Base-by-base conservation (phyloP, 2,113 vertebrate species). In the Ictalurus punctatus region DNA sequence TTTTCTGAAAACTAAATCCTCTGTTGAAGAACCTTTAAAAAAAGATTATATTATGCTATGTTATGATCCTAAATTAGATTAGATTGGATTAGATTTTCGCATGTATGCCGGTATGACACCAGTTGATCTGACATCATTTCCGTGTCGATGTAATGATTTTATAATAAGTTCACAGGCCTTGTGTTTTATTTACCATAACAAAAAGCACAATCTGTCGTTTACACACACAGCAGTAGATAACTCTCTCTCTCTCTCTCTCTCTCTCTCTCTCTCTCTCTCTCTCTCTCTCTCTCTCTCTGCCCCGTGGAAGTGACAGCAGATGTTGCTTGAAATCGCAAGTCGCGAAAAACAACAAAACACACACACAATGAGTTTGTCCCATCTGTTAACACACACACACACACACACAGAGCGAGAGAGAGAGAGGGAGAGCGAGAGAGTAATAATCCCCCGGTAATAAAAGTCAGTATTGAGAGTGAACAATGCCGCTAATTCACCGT, bases 311-410 rank as follows among this genome's bases (percentile, higher is more conserved):
- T 95, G 95, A 96, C 93, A 96, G 97, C 98, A 99, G 97, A 98
- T 99, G 98, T 96, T 94, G 95, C 97, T 96, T 96, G 95, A 96
- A 96, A 96, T 98, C 96, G 96, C 96, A 94, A 96, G 95, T 94
- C 94, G 91, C 87, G 91, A 93, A 93, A 95, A 94, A 96, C 95
- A 94, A 92, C 96, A 96, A 95, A 94, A 92, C 69, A 86, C 69
- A 56, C 81, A 67, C 30, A 86, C 85, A 96, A 96, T 96, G 94
- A 92, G 90, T 89, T 61, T 86, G 92, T 94, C 96, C 98, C 98
- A 99, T 99, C 98, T 99, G 98, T 97, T 98, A 96, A 71, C 85
- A 73, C 67, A 85, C 67, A 73, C 83, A 67, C 83, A 65, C 59
- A 37, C 73, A 76, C 21, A 48, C 8, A 76, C 8, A 74, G 54